These are phyloP conservation scores for Condylostylus longicornis DNA, from an alignment of 1,140 invertebrate genomes.

Conservation along the genomic window DNA sequence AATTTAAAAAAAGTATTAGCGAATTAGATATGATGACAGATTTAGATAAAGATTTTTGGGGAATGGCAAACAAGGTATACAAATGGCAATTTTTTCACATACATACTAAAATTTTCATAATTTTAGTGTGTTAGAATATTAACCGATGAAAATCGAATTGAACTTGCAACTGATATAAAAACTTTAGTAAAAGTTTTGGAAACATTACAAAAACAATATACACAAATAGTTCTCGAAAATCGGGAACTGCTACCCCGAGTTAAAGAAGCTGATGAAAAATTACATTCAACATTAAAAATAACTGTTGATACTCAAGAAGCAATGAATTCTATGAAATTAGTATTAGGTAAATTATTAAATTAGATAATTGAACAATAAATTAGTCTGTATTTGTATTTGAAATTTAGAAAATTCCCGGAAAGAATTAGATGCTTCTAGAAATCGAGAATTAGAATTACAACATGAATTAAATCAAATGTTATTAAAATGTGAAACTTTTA, in stretches of 20 bases:
- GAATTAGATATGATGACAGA: no score
- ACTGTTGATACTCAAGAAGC: slow-evolving; percentile 17
- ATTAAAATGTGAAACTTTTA: slow-evolving; percentile 31
- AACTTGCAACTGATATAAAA: slow-evolving; percentile 17
- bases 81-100: no score
- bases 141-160: slow-evolving; percentile 15
- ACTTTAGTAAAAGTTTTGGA: slow-evolving; percentile 18
- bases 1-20: no score
- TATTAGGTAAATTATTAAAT: slow-evolving; percentile 8
- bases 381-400: not conserved
- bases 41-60: no score
- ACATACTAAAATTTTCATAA: no score
- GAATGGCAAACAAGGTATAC: no score
- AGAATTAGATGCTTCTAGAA: slow-evolving; percentile 33
- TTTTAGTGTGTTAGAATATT: no score
- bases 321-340: slow-evolving; percentile 13
- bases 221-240: slow-evolving; percentile 18
- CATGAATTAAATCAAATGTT: slow-evolving; percentile 34
- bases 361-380: not conserved
- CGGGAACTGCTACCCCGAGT: slow-evolving; percentile 14
- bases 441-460: slow-evolving; percentile 34
- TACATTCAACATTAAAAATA: slow-evolving; percentile 16
- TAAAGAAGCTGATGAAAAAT: slow-evolving; percentile 14
- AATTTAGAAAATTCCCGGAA: slow-evolving; percentile 21
- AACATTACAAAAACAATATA: slow-evolving; percentile 16